Evolutionary conservation across 2,888 invertebrate genomes (phyloP).

Genomic region (Metallyticus violacea): DNA sequence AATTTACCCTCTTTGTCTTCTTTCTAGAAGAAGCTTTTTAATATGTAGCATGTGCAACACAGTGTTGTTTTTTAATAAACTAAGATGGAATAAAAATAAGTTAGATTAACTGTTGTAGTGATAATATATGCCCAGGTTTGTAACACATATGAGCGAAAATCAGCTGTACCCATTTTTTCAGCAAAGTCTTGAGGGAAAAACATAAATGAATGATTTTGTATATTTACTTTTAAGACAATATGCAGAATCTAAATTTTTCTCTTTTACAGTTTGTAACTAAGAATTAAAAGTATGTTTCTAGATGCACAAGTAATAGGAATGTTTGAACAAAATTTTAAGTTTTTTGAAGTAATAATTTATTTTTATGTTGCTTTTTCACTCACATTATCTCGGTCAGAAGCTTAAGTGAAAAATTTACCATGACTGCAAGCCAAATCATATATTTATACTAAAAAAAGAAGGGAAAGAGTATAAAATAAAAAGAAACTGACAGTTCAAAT

Average conservation of each 20-base stretch:
- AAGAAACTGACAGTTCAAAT: too few relatives aligned
- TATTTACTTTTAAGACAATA: not conserved
- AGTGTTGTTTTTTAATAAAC: constrained; percentile 3
- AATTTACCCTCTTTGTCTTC: constrained; percentile 15
- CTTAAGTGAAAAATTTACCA: too few relatives aligned
- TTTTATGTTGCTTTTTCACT: too few relatives aligned
- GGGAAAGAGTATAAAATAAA: too few relatives aligned
- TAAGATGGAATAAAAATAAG: not conserved
- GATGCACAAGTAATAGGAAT: too few relatives aligned
- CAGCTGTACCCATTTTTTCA: not conserved
- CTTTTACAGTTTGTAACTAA: too few relatives aligned
- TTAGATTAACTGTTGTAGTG: not conserved
- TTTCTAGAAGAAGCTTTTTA: not conserved
- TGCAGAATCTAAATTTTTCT: not conserved
- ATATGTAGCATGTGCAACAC: not conserved
- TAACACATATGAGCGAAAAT: not conserved
- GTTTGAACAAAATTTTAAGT: too few relatives aligned
- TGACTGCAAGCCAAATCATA: too few relatives aligned
- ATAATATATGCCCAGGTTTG: not conserved
- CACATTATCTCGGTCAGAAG: too few relatives aligned
- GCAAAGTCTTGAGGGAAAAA: not conserved
- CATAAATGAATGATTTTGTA: not conserved
- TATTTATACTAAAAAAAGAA: too few relatives aligned
- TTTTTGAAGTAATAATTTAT: too few relatives aligned
- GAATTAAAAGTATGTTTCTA: too few relatives aligned